phyloP scores from a whole-genome alignment of 2,113 vertebrate genomes.

The Amazona guildingii region DNA sequence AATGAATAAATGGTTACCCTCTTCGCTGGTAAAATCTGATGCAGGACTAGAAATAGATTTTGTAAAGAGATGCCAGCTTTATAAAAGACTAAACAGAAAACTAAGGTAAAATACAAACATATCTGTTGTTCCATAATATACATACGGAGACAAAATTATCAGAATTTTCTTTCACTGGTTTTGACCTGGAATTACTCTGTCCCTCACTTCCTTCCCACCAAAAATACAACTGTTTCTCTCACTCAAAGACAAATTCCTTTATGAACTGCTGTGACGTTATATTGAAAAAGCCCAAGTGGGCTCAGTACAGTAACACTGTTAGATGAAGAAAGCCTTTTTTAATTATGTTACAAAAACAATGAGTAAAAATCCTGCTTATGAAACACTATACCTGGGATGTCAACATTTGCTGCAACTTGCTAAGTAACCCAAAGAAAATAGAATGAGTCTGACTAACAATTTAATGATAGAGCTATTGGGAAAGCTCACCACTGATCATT shows the following conservation, averaged over 20 bases:
- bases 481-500: background rate
- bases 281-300: background rate
- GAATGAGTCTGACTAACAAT: background rate
- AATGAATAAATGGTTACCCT: background rate
- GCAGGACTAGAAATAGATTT: background rate
- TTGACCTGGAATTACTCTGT: background rate
- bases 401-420: background rate
- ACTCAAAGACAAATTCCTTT: background rate
- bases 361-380: background rate
- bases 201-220: background rate
- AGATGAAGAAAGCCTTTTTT: background rate
- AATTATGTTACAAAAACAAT: background rate
- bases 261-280: background rate
- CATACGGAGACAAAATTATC: background rate
- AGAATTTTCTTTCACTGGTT: background rate
- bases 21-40: background rate
- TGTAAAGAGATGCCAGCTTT: background rate
- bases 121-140: background rate
- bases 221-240: background rate
- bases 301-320: background rate
- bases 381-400: background rate
- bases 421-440: background rate
- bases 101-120: background rate
- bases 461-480: background rate
- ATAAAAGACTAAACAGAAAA: background rate